Base-by-base conservation (phyloP, 2,113 vertebrate genomes). In the Apteryx owenii region DNA sequence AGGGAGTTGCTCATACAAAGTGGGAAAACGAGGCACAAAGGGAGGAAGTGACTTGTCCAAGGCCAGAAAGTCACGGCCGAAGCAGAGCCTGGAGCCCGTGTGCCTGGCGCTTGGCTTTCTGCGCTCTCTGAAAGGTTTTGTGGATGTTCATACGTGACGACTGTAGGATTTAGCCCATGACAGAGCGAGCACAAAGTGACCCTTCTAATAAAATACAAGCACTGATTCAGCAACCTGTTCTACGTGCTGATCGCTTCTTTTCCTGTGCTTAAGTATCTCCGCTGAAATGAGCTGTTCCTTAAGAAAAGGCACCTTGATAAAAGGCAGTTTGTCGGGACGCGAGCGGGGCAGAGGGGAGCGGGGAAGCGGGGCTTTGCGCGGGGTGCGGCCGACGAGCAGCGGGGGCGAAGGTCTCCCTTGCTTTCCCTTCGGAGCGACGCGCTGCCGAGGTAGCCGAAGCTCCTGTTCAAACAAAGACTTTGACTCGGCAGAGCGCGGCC, bases 201-300 rank as follows among this genome's bases (percentile, higher is more conserved):
- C 9, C 53, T 3, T 3, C 10, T 4, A 10, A 17, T 7, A 31
- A 26, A 25, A 25, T 3, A 0, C 0, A 15, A 72, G 33, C 3
- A 1, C 42, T 0, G 2, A 7, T 26, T 46, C 80, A 60, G 8
- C 50, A n/a, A 1, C 3, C 36, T 3, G 0, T 31, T 31, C 56
- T 3, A 5, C 40, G 19, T 16, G 16, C 33, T 1, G 29, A 2
- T 8, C 5, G 10, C 6, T 38, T 13, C 70, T 42, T 81, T 54
- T 36, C 3, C 71, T 54, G 14, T 10, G 38, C 8, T 15, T 14
- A 4, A 61, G 19, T 2, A 14, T 5, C 69, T 5, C 28, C 38
- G 1, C 21, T 9, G 7, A 53, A 17, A 11, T 0, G 60, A 54
- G 48, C 1, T 9, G 21, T 4, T 87, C 28, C 86, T 61, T 17